Conservation (phyloP, 2,888 invertebrate genomes). For the Ethmia dodecea region DNA sequence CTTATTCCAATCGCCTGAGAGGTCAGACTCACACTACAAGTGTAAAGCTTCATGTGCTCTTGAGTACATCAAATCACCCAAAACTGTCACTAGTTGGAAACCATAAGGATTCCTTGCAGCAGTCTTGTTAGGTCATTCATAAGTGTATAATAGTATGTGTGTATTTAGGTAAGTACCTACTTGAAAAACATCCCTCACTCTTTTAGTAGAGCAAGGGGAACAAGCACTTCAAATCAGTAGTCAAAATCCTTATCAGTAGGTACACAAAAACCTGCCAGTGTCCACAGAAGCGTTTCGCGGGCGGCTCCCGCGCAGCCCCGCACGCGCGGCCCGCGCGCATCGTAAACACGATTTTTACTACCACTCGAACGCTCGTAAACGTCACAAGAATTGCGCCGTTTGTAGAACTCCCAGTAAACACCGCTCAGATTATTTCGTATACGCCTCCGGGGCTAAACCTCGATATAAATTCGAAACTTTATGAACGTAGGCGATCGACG, state of each 20-base stretch:
- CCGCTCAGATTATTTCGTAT: constrained; percentile 73
- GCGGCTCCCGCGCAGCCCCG: constrained; percentile 37
- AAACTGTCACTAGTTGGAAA: too few species aligned
- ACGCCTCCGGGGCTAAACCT: constrained; percentile 72
- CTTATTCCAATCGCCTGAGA: too few species aligned
- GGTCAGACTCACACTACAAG: too few species aligned
- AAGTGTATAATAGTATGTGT: too few species aligned
- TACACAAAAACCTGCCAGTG: constrained; percentile 34
- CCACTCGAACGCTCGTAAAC: constrained; percentile 71
- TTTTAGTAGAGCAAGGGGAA: too few species aligned
- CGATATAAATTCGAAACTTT: constrained; percentile 74
- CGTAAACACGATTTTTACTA: constrained; percentile 75
- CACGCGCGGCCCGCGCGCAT: constrained; percentile 49
- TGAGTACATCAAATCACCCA: too few species aligned
- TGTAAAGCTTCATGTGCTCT: too few species aligned
- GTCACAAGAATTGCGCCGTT: constrained; percentile 73
- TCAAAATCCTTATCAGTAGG: constrained; percentile 1
- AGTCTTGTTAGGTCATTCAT: too few species aligned
- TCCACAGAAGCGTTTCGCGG: constrained; percentile 50
- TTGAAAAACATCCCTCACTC: too few species aligned
- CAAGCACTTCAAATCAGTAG: background rate
- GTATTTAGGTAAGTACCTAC: too few species aligned
- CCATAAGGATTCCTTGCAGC: too few species aligned
- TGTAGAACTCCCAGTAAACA: constrained; percentile 73
- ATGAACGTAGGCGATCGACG: constrained; percentile 55